Base-by-base conservation (phyloP, 1,140 invertebrate genomes). In the Procambarus virginalis region DNA sequence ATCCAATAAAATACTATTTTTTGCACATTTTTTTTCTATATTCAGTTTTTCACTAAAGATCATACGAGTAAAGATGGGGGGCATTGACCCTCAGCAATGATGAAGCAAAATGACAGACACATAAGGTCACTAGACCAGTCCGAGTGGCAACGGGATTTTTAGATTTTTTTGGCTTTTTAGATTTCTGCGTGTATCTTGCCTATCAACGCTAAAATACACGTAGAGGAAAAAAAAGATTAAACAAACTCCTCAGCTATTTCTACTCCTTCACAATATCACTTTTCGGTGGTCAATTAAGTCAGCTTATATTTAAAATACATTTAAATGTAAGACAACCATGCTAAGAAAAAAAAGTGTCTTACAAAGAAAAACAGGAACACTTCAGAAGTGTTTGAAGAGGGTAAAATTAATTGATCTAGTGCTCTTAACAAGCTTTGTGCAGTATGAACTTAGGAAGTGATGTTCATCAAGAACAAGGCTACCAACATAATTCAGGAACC, bases 1-100 rank as follows among this genome's bases (percentile, higher is more conserved):
- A 89, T 89, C 87, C 73, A 89, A 89, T 84, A 89, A 89, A 84
- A 80, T 81, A 80, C 80, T 77, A 60, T 89, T 89, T 83, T 89
- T 87, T n/a, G 45, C 68, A 70, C 34, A 1, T 83, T 83, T 83
- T 83, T 12, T n/a, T 45, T 75, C 75, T 55, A 64, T 48, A 34
- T 76, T 60, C 34, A 87, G 64, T 76, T 83, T 83, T 68, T 45
- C 80, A 68, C 58, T 68, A 68, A 83, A 83, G 80, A 83, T 83
- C 60, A 83, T 83, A 73, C 68, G 34, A 73, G 81, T 34, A 17
- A n/a, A 82, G 64, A 83, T 20, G 14, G 60, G 14, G 46, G 70
- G n/a, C 82, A 68, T n/a, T 73, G 4, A 14, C 68, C 68, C 68
- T 34, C 22, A 34, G 80, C 60, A 83, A 83, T 64, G 17, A 79